Evolutionary conservation across 2,888 invertebrate genomes (phyloP).

Genomic region (Drosophila mimetica): DNA sequence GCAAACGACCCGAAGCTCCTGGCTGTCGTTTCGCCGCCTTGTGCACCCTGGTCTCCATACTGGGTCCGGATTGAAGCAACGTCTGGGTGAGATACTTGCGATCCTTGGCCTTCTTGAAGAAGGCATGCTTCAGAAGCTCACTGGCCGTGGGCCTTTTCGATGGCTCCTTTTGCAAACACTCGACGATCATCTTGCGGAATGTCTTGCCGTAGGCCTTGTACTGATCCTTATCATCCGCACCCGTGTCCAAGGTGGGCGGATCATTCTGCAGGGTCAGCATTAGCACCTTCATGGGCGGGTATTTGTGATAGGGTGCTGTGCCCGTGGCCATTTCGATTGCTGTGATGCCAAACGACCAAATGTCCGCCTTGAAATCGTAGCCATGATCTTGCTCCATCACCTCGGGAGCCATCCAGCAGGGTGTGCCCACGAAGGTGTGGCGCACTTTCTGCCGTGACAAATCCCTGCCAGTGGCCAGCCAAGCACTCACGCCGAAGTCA

Average conservation of each 20-base stretch:
- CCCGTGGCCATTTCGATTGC: conserved; percentile 99
- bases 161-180: conserved; percentile 98
- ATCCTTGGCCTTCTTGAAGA: conserved; percentile 99
- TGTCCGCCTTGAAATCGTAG: conserved; percentile 97
- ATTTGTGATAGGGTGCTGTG: conserved; percentile 99
- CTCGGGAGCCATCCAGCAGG: conserved; percentile 99
- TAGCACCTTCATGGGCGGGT: conserved; percentile 99
- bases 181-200: conserved; percentile 97
- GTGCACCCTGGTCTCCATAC: conserved; percentile 94
- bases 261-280: conserved; percentile 99
- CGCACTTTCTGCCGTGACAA: conserved; percentile 96
- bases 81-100: conserved; percentile 94
- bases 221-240: conserved; percentile 98
- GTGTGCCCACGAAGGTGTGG: conserved; percentile 99
- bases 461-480: conserved; percentile 97
- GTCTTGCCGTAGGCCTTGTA: conserved; percentile 99
- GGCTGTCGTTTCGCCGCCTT: conserved; percentile 93
- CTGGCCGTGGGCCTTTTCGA: conserved; percentile 97
- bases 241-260: conserved; percentile 97
- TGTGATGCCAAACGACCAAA: conserved; percentile 92
- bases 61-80: conserved; percentile 93
- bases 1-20: conserved; percentile 93
- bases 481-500: conserved; percentile 99
- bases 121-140: conserved; percentile 97
- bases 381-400: conserved; percentile 99